Evolutionary conservation across 2,797 vertebrate species (phyloP), one percentile per base, ranked within the genome.

Genomic region (Diplodus sargus): DNA sequence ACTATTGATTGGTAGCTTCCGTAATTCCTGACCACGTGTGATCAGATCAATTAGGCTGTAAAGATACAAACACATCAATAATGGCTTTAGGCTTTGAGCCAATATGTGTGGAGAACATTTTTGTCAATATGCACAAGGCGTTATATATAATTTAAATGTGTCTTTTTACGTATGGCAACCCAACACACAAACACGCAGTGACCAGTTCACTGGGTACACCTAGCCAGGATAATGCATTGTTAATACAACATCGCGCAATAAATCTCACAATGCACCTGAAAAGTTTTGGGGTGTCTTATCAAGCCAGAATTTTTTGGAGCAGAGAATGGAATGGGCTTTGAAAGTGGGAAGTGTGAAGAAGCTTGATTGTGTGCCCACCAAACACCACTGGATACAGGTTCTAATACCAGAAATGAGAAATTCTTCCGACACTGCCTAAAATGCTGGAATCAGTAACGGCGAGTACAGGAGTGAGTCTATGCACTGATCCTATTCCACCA

Each of bases 41-140:
- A 80, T 67, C n/a, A 9, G 74, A 91, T 91, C 90, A 80, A 85
- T 89, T 45, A 18, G 67, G 61, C 73, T 57, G 66, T 69, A 70
- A 80, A 81, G 73, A 59, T 71, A 84, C 65, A 88, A 87, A 90
- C 64, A 82, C 59, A 71, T 90, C 87, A 77, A 87, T 89, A 87
- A 81, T 66, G 62, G 73, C 84, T 87, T 76, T 14, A 65, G 73
- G 69, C 48, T 71, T 62, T 47, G 30, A 72, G 52, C 64, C 28
- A 67, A 73, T 72, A 64, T 4, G 18, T 3, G 49, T 58, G 66
- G 58, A 65, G 39, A 65, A 48, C 58, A 57, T 71, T 81, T 75
- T 48, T 58, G 79, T 74, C 75, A 61, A 70, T 82, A 66, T 16
- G 6, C 59, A 65, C 22, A 76, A 68, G n/a, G 43, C 70, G n/a